These are phyloP conservation scores for Caenorhabditis japonica DNA, from an alignment of 2,888 invertebrate species.

Conservation along the genomic window DNA sequence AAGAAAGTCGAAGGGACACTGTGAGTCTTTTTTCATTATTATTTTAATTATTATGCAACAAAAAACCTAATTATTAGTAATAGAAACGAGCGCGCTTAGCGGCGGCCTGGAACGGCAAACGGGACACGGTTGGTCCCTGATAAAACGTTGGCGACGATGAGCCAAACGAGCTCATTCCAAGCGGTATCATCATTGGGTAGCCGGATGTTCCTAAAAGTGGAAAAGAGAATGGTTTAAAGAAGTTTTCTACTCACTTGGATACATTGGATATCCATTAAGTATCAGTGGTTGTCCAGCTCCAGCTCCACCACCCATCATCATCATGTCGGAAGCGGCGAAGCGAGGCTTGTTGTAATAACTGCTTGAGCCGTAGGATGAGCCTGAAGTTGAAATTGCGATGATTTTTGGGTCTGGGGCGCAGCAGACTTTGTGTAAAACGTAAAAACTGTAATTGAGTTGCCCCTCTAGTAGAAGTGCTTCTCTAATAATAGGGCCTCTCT, in stretches of 20 bases:
- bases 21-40: constrained; percentile 52
- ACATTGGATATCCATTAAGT: constrained; percentile 52
- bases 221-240: neutral
- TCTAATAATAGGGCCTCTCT: too few relatives aligned
- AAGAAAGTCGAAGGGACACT: constrained; percentile 54
- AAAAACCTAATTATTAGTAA: constrained; percentile 1
- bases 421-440: too few relatives aligned
- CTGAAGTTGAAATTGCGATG: neutral
- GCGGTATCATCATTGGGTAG: constrained; percentile 37
- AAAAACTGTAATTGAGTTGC: too few relatives aligned
- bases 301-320: neutral
- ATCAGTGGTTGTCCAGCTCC: constrained; percentile 29
- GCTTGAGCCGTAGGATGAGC: constrained; percentile 26
- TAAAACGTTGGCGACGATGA: constrained; percentile 41
- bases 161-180: constrained; percentile 33
- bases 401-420: neutral
- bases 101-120: constrained; percentile 37
- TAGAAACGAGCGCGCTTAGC: constrained; percentile 29
- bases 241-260: constrained; percentile 25
- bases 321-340: constrained; percentile 34
- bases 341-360: constrained; percentile 30
- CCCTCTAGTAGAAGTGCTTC: too few relatives aligned
- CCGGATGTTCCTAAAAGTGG: constrained; percentile 21
- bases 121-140: constrained; percentile 48
- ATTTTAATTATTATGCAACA: constrained; percentile 12